Evolutionary conservation across 2,113 vertebrate genomes (phyloP).

Genomic region (Melanostigma gelatinosum): DNA sequence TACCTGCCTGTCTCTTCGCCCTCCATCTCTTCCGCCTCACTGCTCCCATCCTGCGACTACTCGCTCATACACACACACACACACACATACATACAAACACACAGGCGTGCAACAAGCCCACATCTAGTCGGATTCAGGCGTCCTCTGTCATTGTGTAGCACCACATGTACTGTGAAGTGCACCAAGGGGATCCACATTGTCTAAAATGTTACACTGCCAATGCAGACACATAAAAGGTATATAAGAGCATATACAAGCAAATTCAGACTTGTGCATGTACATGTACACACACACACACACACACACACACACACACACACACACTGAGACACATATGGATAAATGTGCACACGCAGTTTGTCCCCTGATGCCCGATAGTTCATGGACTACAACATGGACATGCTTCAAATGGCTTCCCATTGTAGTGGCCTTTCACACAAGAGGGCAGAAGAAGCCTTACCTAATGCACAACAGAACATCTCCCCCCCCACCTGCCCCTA

Average conservation of each 20-base stretch:
- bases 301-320: not conserved
- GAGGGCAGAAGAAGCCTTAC: slow-evolving; percentile 61
- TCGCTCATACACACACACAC: slow-evolving; percentile 22
- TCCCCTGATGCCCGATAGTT: slow-evolving; percentile 57
- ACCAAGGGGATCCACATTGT: slow-evolving; percentile 30
- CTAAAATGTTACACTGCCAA: slow-evolving; percentile 26
- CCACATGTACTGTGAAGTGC: slow-evolving; percentile 34
- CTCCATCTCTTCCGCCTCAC: slow-evolving; percentile 83
- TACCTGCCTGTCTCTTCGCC: slow-evolving; percentile 76
- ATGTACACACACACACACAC: slow-evolving; percentile 2
- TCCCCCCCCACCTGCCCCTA: slow-evolving; percentile 67
- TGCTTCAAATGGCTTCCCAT: slow-evolving; percentile 93
- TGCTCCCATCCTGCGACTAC: slow-evolving; percentile 78
- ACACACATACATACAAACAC: slow-evolving; percentile 15
- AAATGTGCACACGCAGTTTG: slow-evolving; percentile 34
- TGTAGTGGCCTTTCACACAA: slow-evolving; percentile 82
- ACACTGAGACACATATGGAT: not conserved
- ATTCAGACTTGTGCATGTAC: not conserved
- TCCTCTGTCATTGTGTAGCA: slow-evolving; percentile 37
- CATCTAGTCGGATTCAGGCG: slow-evolving; percentile 26
- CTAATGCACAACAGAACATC: slow-evolving; percentile 56
- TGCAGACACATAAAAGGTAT: slow-evolving; percentile 26
- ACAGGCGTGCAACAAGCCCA: slow-evolving; percentile 3
- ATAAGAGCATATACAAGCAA: slow-evolving; percentile 15
- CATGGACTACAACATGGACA: slow-evolving; percentile 61